Base-by-base conservation (phyloP, 2,113 vertebrate genomes). In the Fregata magnificens region DNA sequence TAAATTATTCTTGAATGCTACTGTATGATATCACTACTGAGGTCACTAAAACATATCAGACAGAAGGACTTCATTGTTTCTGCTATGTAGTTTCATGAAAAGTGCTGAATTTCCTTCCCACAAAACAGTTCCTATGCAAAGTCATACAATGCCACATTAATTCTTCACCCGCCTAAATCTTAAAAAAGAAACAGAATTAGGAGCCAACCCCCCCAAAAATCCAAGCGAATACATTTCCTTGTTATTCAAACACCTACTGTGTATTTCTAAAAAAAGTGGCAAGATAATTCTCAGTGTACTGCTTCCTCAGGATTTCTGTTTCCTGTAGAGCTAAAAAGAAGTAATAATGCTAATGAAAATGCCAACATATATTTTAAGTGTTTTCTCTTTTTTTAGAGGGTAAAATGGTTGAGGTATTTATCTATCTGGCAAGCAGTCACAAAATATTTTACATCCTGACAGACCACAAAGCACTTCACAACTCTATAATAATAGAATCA, bases 401-500 rank as follows among this genome's bases (percentile, higher is more conserved):
- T 26, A 74, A 84, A 86, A 81, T 26, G 6, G 19, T 52, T 82
- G 50, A 74, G 42, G 17, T 36, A 88, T 62, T 86, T 90, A 55
- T 67, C 58, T 73, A 58, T 45, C 47, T 95, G 88, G 55, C 71
- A 83, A 73, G 42, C 14, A 74, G 59, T 44, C 63, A 74, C n/a
- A 70, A 88, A 65, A 52, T 73, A 86, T 88, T 77, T 90, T 56
- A 71, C 25, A 72, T 86, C 80, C 44, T 85, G 78, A 94, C 84
- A 93, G 73, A 89, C 65, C 58, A 76, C 72, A 78, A 92, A 88
- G 79, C 59, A 78, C 63, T 93, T 95, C 72, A 86, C 72, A 92
- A 84, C 72, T 88, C 82, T 82, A 6, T 67, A 92, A 90, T 86
- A 93, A 93, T 67, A 95, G 82, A 92, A 86, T 81, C 85, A 81